Base-by-base conservation (phyloP, 2,888 invertebrate genomes). In the Drosophila emarginata region DNA sequence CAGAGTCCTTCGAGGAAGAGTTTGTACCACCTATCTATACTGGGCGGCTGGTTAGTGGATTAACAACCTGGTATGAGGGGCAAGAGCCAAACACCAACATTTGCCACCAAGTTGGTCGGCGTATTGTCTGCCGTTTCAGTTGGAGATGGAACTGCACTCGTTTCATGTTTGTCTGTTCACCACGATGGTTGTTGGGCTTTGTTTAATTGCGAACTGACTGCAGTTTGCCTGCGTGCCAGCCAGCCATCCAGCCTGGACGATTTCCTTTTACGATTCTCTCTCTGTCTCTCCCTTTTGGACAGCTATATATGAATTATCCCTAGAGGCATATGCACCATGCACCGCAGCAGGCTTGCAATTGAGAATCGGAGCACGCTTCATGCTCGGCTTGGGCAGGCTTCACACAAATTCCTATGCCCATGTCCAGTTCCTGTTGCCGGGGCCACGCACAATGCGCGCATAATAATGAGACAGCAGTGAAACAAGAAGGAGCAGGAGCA, bases 311-410 rank as follows among this genome's bases (percentile, higher is more conserved):
- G 76, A 69, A 76, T 77, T 74, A 77, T 88, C 84, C 87, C 84
- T 80, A 74, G 87, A 80, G 84, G 87, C 83, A 86, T 86, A 81
- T 87, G 87, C 80, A 74, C 59, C 74, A 74, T 62, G 70, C 45
- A 45, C 21, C 45, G 14, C 11, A 32, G 32, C 32, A 45, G 45
- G 18, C 67, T 76, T 74, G 87, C 76, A 86, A 84, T 84, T 84
- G 84, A 83, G 87, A 84, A 84, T 84, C 84, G 87, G 84, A 84
- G 88, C 84, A 84, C 84, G 84, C 87, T 88, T 78, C 69, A 58
- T 65, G 72, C 66, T 68, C 72, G 72, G 72, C 73, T 73, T 66
- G 76, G 64, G 62, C 74, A 60, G 67, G 64, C 65, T 40, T 57
- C 65, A 62, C 45, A 45, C 45, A 79, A 84, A 82, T 82, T 82